These are phyloP conservation scores for Mystacornis crossleyi DNA, from an alignment of 2,113 vertebrate species.

Conservation along the genomic window DNA sequence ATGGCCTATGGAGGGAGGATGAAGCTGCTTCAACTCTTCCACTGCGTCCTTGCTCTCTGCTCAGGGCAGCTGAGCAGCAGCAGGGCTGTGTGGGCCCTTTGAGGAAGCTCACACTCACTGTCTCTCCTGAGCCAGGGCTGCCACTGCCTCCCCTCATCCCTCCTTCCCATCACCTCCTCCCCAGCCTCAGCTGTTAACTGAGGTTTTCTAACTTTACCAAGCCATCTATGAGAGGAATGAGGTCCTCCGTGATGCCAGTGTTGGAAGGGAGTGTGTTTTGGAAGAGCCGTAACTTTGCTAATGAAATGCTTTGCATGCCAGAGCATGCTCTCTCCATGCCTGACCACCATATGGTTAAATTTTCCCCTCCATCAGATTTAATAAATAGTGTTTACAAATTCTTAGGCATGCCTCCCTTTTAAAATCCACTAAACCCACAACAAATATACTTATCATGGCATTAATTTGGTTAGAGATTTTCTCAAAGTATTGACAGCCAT, in stretches of 20 bases:
- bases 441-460: slow-evolving; percentile 33
- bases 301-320: neutral
- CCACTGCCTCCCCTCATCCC: fast-evolving
- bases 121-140: fast-evolving
- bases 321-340: neutral
- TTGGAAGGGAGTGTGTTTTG: neutral
- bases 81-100: fast-evolving
- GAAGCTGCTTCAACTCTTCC: neutral
- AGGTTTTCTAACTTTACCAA: neutral
- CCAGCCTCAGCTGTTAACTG: neutral
- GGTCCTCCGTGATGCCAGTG: neutral
- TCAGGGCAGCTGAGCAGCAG: neutral
- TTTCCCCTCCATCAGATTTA: slow-evolving; percentile 46
- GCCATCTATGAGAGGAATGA: neutral
- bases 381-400: slow-evolving; percentile 58
- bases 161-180: neutral
- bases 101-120: fast-evolving
- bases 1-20: fast-evolving
- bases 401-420: slow-evolving; percentile 34
- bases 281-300: neutral
- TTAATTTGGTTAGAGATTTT: slow-evolving; percentile 64
- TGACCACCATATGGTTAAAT: slow-evolving; percentile 10
- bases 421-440: slow-evolving; percentile 48
- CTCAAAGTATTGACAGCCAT: slow-evolving; percentile 44
- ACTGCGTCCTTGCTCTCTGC: fast-evolving